Evolutionary conservation across 2,113 vertebrate species (phyloP).

Genomic region (Callipepla californica): DNA sequence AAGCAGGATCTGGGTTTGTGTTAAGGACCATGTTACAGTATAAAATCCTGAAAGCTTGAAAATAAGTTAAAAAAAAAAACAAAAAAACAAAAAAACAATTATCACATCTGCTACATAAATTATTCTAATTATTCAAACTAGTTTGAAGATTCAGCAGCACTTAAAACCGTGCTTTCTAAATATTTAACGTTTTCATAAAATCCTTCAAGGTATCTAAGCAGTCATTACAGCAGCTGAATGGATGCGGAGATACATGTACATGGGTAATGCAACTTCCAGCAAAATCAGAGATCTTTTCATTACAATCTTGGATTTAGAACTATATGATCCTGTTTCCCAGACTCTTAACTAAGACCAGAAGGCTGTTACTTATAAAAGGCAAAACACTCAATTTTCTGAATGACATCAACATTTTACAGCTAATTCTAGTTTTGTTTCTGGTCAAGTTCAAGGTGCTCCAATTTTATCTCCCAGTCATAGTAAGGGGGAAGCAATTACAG

Average conservation of each 20-base stretch:
- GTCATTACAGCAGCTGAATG: conserved; percentile 25
- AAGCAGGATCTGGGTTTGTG: conserved; percentile 65
- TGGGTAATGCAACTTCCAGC: conserved; percentile 31
- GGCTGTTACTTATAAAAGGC: conserved; percentile 15
- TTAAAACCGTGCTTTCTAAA: conserved; percentile 51
- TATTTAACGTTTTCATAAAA: conserved; percentile 20
- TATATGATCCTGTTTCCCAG: conserved; percentile 67
- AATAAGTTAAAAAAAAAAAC: not conserved
- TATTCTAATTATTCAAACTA: conserved; percentile 24
- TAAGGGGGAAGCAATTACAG: conserved; percentile 53
- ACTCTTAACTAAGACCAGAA: conserved; percentile 62
- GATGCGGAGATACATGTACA: conserved; percentile 51
- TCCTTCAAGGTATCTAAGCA: not conserved
- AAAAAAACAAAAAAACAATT: not conserved
- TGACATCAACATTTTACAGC: conserved; percentile 8
- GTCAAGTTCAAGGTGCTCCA: conserved; percentile 47
- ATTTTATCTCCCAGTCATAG: conserved; percentile 49
- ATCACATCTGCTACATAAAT: conserved; percentile 32
- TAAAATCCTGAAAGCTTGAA: conserved; percentile 66
- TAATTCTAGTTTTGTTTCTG: conserved; percentile 8
- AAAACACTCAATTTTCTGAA: conserved; percentile 45
- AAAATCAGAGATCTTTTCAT: conserved; percentile 56
- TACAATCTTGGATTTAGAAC: conserved; percentile 54
- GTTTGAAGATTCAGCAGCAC: conserved; percentile 50
- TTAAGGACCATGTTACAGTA: conserved; percentile 56